Evolutionary conservation across 1,140 invertebrate genomes (phyloP).

Genomic region (Cyclargus thomasi): DNA sequence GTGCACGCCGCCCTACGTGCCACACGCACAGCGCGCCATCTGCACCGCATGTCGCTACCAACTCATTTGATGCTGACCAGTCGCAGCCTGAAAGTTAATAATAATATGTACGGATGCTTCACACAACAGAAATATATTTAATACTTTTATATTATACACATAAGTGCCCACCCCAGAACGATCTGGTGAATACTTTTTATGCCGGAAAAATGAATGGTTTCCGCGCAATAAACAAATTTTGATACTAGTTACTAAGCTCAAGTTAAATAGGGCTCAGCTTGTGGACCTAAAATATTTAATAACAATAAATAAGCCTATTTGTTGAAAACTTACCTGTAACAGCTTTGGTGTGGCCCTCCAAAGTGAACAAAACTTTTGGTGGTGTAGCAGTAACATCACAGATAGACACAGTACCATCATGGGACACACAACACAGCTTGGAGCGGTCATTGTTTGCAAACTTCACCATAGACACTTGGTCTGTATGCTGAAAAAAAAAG

Average conservation of each 20-base stretch:
- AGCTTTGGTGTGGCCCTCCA: constrained; percentile 84
- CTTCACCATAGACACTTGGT: constrained; percentile 87
- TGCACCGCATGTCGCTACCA: constrained; percentile 85
- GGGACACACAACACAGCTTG: constrained; percentile 86
- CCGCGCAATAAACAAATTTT: too few relatives aligned
- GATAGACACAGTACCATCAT: constrained; percentile 87
- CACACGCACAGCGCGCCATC: constrained; percentile 87
- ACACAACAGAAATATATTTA: too few relatives aligned
- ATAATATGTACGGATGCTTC: too few relatives aligned
- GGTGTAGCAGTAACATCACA: constrained; percentile 84
- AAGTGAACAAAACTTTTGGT: constrained; percentile 82
- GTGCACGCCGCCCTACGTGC: constrained; percentile 77
- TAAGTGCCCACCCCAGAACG: too few relatives aligned
- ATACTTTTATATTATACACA: too few relatives aligned
- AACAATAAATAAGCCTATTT: background rate
- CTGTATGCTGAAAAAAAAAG: constrained; percentile 80
- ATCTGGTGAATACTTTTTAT: too few relatives aligned
- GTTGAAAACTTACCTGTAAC: constrained; percentile 79
- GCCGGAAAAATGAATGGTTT: too few relatives aligned
- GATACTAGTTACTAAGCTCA: too few relatives aligned
- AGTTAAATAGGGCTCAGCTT: too few relatives aligned
- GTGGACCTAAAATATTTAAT: too few relatives aligned
- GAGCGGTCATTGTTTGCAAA: constrained; percentile 93
- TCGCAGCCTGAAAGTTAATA: constrained; percentile 78
- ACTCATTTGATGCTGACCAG: constrained; percentile 91